A percentile compares a stretch with the other conserved stretches of the same genome.
Evolutionary conservation across 2,113 vertebrate species (phyloP).

Genomic region (Bothrops jararaca): DNA sequence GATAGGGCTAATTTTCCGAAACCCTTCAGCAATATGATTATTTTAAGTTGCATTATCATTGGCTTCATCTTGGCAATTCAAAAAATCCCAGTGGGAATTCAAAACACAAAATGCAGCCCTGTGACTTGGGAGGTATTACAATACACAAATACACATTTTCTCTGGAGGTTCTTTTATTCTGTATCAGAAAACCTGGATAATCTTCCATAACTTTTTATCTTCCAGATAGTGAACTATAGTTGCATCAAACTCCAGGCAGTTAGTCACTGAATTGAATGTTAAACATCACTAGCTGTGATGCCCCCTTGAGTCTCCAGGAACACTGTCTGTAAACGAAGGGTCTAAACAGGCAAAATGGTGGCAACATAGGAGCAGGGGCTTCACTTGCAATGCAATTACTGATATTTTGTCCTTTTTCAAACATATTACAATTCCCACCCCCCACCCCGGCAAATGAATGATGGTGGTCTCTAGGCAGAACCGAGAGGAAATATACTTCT

Average conservation of each 20-base stretch:
- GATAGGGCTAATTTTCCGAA: slow-evolving; percentile 22
- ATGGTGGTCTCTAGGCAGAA: background rate
- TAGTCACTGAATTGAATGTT: background rate
- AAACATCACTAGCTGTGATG: background rate
- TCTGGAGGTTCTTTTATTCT: background rate
- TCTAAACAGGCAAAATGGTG: background rate
- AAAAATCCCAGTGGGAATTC: background rate
- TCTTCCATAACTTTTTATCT: background rate
- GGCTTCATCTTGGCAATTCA: slow-evolving; percentile 19
- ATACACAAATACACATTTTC: background rate
- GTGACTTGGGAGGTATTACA: background rate
- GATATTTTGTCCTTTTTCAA: background rate
- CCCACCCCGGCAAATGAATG: background rate
- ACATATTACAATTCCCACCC: background rate
- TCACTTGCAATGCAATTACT: background rate
- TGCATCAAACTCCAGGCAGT: background rate
- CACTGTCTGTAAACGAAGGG: background rate
- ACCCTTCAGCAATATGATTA: slow-evolving; percentile 22
- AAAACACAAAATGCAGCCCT: slow-evolving; percentile 18
- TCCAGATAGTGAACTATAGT: background rate
- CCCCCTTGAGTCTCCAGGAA: background rate
- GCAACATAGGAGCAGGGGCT: background rate
- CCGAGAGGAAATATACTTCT: background rate
- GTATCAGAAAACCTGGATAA: background rate
- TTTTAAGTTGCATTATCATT: slow-evolving; percentile 36